Base-by-base conservation (phyloP, 2,113 vertebrate genomes). In the Amphilophus citrinellus region DNA sequence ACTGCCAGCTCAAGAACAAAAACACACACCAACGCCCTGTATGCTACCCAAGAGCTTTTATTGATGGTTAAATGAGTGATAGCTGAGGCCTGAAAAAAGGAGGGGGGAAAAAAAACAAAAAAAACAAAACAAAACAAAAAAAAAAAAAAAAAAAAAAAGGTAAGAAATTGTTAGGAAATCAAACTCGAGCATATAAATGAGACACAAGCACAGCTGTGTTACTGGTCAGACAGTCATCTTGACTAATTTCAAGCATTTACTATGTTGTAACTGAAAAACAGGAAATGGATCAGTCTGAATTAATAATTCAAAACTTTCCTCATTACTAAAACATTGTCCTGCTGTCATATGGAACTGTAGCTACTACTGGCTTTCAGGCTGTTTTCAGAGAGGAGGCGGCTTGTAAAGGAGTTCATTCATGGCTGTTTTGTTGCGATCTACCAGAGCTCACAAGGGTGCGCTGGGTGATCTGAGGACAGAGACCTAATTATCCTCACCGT, bases 301-400 rank as follows among this genome's bases (percentile, higher is more conserved):
- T 79, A 94, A 93, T 94, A 86, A 95, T 94, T 94, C 57, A 93
- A 47, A 82, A 59, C 56, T 6, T 24, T 71, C 65, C 86, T 93
- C 91, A 93, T 94, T 86, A 93, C 56, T 92, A 92, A 94, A 88
- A 86, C 80, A 94, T 93, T 65, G 65, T 62, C 86, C 87, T 85
- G 86, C 90, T 94, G 92, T 92, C 84, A 63, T 80, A 87, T 57
- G 50, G 75, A 89, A 80, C 39, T 75, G 68, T 27, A 88, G 84
- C 75, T 77, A 60, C 79, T 15, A 32, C 57, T 27, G 56, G 57
- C 76, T 83, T 77, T 85, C 59, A 6, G 68, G 76, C 73, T 35
- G 32, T 75, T 84, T 80, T 75, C 58, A 61, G 47, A 24, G 3
- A 82, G 18, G 57, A 39, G 27, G 44, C 44, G 10, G 18, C 37